A percentile compares a stretch with the other conserved stretches of the same genome.
Evolutionary conservation across 1,140 invertebrate genomes (phyloP).

Genomic region (Cydia fagiglandana): DNA sequence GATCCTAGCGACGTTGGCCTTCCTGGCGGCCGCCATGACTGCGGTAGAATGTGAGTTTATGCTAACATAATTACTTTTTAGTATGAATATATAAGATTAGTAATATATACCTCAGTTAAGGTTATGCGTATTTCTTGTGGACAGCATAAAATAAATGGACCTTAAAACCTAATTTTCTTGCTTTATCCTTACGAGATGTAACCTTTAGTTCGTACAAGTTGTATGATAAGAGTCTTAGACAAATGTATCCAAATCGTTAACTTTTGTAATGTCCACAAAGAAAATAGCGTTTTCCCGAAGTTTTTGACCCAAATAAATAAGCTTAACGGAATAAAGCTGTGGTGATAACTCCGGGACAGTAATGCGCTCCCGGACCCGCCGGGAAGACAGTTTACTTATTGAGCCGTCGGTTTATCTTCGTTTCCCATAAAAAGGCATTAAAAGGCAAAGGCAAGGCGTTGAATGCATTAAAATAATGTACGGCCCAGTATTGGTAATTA

Average conservation of each 20-base stretch:
- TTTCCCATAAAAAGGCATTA: conserved; percentile 13
- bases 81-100: too few relatives aligned
- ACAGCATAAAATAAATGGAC: too few relatives aligned
- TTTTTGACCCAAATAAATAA: not conserved
- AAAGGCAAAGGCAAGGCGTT: too few relatives aligned
- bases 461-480: not conserved
- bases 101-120: too few relatives aligned
- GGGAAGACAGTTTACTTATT: not conserved
- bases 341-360: conserved; percentile 7
- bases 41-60: conserved; percentile 58
- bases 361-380: not conserved
- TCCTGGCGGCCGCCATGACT: conserved; percentile 52
- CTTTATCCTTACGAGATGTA: not conserved
- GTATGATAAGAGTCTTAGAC: too few relatives aligned
- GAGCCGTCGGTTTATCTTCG: not conserved
- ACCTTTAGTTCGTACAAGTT: too few relatives aligned
- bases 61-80: not conserved
- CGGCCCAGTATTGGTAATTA: not conserved
- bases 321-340: not conserved
- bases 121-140: too few relatives aligned
- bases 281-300: too few relatives aligned
- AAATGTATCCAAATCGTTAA: too few relatives aligned
- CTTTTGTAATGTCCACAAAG: too few relatives aligned
- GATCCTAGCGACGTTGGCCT: conserved; percentile 64
- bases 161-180: not conserved